Base-by-base conservation (phyloP, 2,888 invertebrate species). In the Leucoptera coffeella region DNA sequence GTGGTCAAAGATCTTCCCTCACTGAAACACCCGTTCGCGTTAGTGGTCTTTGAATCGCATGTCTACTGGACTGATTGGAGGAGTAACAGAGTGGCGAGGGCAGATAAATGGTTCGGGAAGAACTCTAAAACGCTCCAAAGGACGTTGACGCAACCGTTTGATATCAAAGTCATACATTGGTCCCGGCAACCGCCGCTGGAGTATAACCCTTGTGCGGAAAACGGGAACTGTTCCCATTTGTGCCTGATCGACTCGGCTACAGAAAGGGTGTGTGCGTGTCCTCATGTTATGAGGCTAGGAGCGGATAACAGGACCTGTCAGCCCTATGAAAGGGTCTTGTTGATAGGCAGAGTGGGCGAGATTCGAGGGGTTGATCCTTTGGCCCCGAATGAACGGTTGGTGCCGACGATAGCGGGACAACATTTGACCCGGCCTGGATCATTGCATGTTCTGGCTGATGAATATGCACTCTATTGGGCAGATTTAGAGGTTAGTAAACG, bases 11-110 rank as follows among this genome's bases (percentile, higher is more conserved):
- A 81, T 27, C 84, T 85, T 49, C 80, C 83, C 30, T 76, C 81
- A 40, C 62, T 88, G 28, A 80, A 86, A 25, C 93, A 93, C 72
- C 91, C 93, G 0, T 94, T 93, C 69, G 87, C 92, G 24, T 80
- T 93, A 35, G 78, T 88, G 0, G 72, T 92, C 30, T 91, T 85
- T 64, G 91, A 86, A 48, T 82, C 83, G 45, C 81, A 85, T 54
- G 82, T 93, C 8, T 94, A 89, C 64, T 94, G 92, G 91, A 92
- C 91, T 0, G 93, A 94, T 62, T 93, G 94, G 94, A 75, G 89
- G 35, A 82, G 82, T 29, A 89, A 88, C 50, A 82, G 86, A 33
- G 85, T 94, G 3, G 81, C 88, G 38, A 72, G 85, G 43, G 90
- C 91, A 15, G 86, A 87, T 62, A 93, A 93, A 61, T 91, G 87